Conservation (phyloP, 2,888 invertebrate species). For the Drosophila antonietae region DNA sequence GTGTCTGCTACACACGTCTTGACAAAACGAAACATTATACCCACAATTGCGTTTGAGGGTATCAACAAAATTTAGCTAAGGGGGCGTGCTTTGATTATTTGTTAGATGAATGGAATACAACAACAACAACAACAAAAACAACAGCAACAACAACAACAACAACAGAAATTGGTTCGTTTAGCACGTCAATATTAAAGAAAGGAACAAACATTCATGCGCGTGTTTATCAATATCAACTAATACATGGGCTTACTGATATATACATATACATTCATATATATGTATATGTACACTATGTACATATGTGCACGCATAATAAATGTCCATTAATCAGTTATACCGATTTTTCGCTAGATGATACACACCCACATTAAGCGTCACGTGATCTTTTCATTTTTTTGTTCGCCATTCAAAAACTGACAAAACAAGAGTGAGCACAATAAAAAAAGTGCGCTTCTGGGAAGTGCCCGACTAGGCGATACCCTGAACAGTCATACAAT, state of each 20-base stretch:
- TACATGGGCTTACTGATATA: background rate
- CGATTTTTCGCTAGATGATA: background rate
- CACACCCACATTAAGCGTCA: constrained; percentile 21
- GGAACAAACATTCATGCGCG: constrained; percentile 10
- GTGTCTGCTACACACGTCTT: background rate
- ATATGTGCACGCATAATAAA: constrained; percentile 11
- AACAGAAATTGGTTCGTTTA: constrained; percentile 43
- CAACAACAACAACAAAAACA: background rate
- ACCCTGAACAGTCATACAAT: background rate
- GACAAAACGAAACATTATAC: background rate
- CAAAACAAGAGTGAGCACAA: background rate
- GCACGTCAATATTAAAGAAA: constrained; percentile 49
- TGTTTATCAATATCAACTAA: background rate
- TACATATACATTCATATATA: background rate
- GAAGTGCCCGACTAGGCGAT: background rate
- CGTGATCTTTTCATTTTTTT: constrained; percentile 18
- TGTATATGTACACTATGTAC: background rate
- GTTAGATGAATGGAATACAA: constrained; percentile 1
- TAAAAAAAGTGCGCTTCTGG: background rate
- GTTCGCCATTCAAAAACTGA: background rate
- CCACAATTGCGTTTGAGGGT: background rate
- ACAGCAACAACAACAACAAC: background rate
- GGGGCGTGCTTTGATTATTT: constrained; percentile 22
- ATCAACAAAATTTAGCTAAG: background rate
- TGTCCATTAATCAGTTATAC: constrained; percentile 13